phyloP scores from a whole-genome alignment of 2,797 vertebrate genomes.

The Rousettus madagascariensis region DNA sequence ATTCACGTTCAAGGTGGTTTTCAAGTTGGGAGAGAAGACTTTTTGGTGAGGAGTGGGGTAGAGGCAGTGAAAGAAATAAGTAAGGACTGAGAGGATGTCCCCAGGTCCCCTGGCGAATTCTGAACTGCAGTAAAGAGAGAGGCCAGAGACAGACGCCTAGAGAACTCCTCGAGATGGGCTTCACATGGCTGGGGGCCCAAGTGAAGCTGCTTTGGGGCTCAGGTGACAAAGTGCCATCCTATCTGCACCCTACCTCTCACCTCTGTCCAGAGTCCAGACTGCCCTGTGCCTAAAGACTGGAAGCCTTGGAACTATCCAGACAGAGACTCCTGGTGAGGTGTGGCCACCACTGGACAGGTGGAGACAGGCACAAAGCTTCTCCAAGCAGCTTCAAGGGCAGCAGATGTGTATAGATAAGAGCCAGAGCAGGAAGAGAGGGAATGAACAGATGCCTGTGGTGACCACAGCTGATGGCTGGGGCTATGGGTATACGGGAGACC shows the following conservation, averaged over 20 bases:
- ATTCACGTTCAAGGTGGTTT: not conserved
- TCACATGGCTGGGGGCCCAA: not conserved
- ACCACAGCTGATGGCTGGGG: not conserved
- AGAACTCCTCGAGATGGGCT: not conserved
- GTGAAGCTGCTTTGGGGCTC: not conserved
- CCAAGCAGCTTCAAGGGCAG: not conserved
- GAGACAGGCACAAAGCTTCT: not conserved
- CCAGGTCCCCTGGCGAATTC: not conserved
- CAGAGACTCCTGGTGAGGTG: not conserved
- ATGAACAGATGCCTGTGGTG: not conserved
- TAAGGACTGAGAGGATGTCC: rapidly evolving
- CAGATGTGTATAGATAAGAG: not conserved
- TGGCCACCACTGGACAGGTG: not conserved
- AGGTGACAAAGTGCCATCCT: not conserved
- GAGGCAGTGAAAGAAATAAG: not conserved
- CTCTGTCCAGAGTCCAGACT: not conserved
- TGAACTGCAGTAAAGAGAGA: not conserved
- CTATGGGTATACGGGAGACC: not conserved
- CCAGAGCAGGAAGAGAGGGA: not conserved
- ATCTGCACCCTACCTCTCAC: not conserved
- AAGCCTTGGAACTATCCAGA: not conserved
- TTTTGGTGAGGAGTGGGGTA: not conserved
- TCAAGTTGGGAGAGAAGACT: not conserved
- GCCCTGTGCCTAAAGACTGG: not conserved
- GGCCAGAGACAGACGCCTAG: not conserved